Evolutionary conservation across 2,113 vertebrate genomes (phyloP).

Genomic region (Oncorhynchus gorbuscha): DNA sequence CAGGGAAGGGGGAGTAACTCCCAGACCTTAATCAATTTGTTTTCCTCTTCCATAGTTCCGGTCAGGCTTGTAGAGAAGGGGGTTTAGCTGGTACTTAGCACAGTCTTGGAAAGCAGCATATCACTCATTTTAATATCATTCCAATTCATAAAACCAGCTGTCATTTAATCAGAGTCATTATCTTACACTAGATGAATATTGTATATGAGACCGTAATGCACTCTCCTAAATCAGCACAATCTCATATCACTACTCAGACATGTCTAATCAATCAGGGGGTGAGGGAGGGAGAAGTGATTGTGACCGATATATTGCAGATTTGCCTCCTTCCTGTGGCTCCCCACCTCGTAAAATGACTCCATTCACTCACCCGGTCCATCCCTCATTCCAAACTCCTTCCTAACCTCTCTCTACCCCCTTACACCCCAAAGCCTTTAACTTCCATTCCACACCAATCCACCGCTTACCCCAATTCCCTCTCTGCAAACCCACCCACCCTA

Average conservation of each 20-base stretch:
- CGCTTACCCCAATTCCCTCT: not conserved
- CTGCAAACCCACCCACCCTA: not conserved
- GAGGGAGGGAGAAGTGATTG: not conserved
- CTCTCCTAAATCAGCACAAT: conserved; percentile 2
- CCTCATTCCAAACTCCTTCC: conserved; percentile 13
- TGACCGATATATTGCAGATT: not conserved
- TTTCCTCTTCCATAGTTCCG: not conserved
- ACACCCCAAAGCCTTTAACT: not conserved
- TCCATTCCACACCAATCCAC: not conserved
- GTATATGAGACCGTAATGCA: conserved; percentile 7
- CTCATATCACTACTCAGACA: conserved; percentile 15
- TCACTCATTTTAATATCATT: conserved; percentile 6
- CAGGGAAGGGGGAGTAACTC: too few species aligned
- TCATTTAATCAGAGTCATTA: not conserved
- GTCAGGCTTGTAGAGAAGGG: too few species aligned
- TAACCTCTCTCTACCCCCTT: not conserved
- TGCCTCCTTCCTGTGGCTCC: conserved; percentile 15
- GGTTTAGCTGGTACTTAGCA: too few species aligned
- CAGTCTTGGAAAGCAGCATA: not conserved
- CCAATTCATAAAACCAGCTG: not conserved
- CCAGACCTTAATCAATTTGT: too few species aligned
- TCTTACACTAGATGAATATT: conserved; percentile 21
- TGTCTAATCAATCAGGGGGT: conserved; percentile 22
- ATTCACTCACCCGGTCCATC: not conserved
- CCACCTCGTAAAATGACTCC: conserved; percentile 2